Evolutionary conservation across 92 coral and sea anemone species (phyloP).

Genomic region (Phenganax stokvisi): DNA sequence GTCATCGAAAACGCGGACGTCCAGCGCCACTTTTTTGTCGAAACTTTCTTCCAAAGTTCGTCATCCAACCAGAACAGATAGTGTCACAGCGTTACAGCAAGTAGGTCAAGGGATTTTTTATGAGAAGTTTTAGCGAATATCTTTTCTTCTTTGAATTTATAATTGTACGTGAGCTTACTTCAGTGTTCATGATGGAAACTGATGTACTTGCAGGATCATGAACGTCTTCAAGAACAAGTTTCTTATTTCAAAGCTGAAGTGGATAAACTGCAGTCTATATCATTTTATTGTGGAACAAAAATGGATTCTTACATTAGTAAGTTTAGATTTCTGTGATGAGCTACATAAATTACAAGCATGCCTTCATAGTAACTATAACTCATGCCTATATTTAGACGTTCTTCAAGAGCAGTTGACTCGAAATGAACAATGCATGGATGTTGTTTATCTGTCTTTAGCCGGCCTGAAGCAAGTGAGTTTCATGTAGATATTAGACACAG

Average conservation of each 20-base stretch:
- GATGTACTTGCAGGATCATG: constrained; percentile 67
- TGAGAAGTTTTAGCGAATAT: not conserved
- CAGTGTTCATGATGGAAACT: not conserved
- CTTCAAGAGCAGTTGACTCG: constrained; percentile 68
- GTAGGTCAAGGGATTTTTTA: not conserved
- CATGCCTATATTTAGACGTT: constrained; percentile 47
- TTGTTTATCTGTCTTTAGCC: constrained; percentile 81
- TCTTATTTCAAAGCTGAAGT: constrained; percentile 73
- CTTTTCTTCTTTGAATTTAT: not conserved
- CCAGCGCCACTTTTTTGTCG: constrained; percentile 31
- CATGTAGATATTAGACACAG: not conserved
- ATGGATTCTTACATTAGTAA: constrained; percentile 96
- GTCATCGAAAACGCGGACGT: constrained; percentile 27
- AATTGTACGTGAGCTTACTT: not conserved
- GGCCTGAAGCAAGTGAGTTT: constrained; percentile 81
- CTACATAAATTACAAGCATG: not conserved
- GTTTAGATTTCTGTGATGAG: constrained; percentile 3
- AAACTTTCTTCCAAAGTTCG: constrained; percentile 38
- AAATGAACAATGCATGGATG: constrained; percentile 59
- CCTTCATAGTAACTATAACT: not conserved
- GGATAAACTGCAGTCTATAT: constrained; percentile 81
- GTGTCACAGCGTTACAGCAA: constrained; percentile 29
- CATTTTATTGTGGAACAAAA: constrained; percentile 87
- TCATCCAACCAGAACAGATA: constrained; percentile 35
- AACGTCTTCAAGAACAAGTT: constrained; percentile 82